phyloP scores from a whole-genome alignment of 2,797 vertebrate genomes.

The Pseudomugil tenellus region DNA sequence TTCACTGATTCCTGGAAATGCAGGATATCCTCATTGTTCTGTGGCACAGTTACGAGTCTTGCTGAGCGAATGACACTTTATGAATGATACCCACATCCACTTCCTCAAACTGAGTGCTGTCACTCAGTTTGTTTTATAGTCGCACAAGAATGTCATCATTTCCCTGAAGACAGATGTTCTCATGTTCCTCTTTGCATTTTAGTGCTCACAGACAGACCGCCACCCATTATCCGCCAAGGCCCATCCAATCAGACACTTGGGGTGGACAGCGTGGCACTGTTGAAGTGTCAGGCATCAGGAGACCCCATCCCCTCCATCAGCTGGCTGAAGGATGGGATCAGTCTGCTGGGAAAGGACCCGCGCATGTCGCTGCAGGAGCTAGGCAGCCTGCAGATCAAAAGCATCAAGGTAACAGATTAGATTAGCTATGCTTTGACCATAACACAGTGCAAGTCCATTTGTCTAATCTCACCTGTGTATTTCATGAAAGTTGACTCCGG shows the following conservation, averaged over 20 bases:
- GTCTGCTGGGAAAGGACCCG: slow-evolving; percentile 93
- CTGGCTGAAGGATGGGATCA: slow-evolving; percentile 97
- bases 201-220: slow-evolving; percentile 97
- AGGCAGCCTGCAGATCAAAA: slow-evolving; percentile 95
- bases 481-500: slow-evolving; percentile 2
- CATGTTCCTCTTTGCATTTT: slow-evolving; percentile 53
- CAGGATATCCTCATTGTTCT: slow-evolving; percentile 68
- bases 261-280: slow-evolving; percentile 90
- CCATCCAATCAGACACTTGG: slow-evolving; percentile 94
- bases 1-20: slow-evolving; percentile 68
- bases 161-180: slow-evolving; percentile 8
- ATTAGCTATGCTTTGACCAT: background rate
- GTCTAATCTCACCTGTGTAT: background rate
- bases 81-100: slow-evolving; percentile 54
- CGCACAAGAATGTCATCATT: slow-evolving; percentile 18
- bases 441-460: background rate
- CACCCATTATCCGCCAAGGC: slow-evolving; percentile 97
- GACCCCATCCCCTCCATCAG: slow-evolving; percentile 96
- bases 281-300: slow-evolving; percentile 96
- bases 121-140: slow-evolving; percentile 34
- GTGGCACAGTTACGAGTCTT: slow-evolving; percentile 66
- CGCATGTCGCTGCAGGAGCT: slow-evolving; percentile 93
- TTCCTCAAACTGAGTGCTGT: slow-evolving; percentile 36
- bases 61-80: slow-evolving; percentile 54
- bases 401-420: slow-evolving; percentile 84